phyloP scores from a whole-genome alignment of 2,113 vertebrate species.

The Haemorhous mexicanus region DNA sequence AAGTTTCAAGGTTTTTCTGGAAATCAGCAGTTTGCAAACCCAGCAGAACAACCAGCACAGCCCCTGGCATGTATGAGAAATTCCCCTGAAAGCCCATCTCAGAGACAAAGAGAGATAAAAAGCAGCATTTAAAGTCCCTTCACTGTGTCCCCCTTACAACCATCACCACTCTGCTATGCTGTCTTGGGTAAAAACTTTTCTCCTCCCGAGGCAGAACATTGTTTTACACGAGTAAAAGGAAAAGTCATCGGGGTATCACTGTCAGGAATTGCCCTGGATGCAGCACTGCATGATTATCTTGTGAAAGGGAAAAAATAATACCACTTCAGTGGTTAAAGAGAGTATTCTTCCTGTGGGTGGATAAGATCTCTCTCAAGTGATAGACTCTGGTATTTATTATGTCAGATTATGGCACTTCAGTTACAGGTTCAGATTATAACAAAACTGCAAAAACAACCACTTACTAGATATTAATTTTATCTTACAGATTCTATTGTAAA shows the following conservation, averaged over 20 bases:
- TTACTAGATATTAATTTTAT: slow-evolving; percentile 75
- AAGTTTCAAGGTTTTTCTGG: not conserved
- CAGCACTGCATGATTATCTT: not conserved
- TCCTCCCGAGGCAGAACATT: fast-evolving
- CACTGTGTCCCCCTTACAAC: not conserved
- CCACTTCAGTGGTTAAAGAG: not conserved
- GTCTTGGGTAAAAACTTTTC: not conserved
- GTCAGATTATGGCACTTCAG: slow-evolving; percentile 55
- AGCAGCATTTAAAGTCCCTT: not conserved
- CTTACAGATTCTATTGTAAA: slow-evolving; percentile 70
- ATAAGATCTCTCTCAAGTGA: slow-evolving; percentile 37
- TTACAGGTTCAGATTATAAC: slow-evolving; percentile 42
- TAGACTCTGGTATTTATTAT: slow-evolving; percentile 35
- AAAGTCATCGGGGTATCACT: not conserved
- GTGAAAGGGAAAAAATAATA: not conserved
- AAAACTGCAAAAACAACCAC: slow-evolving; percentile 59
- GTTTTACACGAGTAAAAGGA: not conserved
- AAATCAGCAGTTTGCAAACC: not conserved
- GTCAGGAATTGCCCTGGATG: not conserved
- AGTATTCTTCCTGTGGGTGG: not conserved
- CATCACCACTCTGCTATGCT: not conserved
- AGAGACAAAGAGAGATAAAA: not conserved
- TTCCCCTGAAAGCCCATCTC: fast-evolving
- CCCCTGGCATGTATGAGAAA: fast-evolving
- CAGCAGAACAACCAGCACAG: not conserved